Conservation (phyloP, 2,797 vertebrate species). For the Gymnothorax reevesii region DNA sequence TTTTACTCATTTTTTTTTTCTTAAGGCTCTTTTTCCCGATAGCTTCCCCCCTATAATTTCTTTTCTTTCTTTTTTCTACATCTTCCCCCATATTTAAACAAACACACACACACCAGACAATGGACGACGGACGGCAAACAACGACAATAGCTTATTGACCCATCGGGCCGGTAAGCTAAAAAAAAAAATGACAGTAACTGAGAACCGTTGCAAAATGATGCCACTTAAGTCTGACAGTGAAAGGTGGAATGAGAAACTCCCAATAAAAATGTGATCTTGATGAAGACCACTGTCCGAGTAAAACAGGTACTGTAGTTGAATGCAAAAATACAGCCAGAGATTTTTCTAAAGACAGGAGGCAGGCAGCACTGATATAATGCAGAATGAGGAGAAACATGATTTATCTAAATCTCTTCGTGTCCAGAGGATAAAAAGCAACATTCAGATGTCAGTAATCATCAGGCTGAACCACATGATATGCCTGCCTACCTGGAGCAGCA, state of each 20-base stretch:
- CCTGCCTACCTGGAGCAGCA: not conserved
- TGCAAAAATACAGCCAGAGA: not conserved
- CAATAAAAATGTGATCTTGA: not conserved
- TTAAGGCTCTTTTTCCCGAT: too few relatives aligned
- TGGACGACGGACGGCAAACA: too few relatives aligned
- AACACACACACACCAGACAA: too few relatives aligned
- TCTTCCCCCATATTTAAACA: too few relatives aligned
- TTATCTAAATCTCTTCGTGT: not conserved
- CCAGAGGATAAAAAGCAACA: conserved; percentile 9
- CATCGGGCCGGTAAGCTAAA: not conserved
- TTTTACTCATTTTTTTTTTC: too few relatives aligned
- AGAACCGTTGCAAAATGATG: not conserved
- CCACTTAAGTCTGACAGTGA: not conserved
- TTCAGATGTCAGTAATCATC: conserved; percentile 8
- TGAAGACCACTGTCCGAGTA: not conserved
- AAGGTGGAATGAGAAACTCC: not conserved
- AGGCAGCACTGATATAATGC: not conserved
- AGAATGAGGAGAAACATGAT: conserved; percentile 4
- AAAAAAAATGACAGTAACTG: not conserved
- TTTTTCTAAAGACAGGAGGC: not conserved
- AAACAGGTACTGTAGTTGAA: not conserved
- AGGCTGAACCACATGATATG: not conserved
- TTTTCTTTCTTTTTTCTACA: too few relatives aligned
- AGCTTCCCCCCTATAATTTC: too few relatives aligned
- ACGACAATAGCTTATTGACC: too few relatives aligned